Evolutionary conservation across 2,797 vertebrate genomes (phyloP).

Genomic region (Urophycis tenuis): DNA sequence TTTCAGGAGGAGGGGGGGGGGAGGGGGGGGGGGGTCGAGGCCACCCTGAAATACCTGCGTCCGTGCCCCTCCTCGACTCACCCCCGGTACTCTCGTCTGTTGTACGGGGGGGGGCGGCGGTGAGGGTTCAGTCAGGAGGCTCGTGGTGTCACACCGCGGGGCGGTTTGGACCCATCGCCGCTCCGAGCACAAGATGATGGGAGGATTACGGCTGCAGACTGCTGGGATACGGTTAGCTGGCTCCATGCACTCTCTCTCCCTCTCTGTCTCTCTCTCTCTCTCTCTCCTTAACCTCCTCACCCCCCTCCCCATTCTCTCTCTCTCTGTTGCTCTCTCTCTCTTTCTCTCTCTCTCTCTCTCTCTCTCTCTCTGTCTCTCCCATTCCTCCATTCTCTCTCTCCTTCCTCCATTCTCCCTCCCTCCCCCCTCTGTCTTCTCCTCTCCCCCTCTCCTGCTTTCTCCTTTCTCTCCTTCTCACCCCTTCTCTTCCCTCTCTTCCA

Average conservation of each 20-base stretch:
- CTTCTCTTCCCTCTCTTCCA: background rate
- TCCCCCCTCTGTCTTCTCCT: background rate
- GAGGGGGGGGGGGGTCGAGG: background rate
- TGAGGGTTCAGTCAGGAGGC: background rate
- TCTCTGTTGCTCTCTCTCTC: background rate
- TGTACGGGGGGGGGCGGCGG: background rate
- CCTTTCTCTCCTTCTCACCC: background rate
- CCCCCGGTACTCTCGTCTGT: background rate
- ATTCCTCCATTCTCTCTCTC: background rate
- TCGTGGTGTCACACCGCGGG: background rate
- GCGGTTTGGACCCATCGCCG: background rate
- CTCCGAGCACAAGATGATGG: background rate
- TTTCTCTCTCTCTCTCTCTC: background rate
- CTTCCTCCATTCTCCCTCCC: background rate
- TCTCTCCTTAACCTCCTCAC: background rate
- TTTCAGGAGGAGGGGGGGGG: background rate
- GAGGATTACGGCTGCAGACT: slow-evolving; percentile 12
- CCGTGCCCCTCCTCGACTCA: background rate
- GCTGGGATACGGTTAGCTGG: slow-evolving; percentile 19
- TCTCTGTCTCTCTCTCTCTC: background rate
- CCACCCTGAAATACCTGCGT: background rate
- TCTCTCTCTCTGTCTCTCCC: background rate
- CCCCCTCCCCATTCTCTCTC: background rate
- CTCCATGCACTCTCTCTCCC: slow-evolving; percentile 5
- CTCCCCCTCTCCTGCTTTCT: background rate